Evolutionary conservation across 1,140 invertebrate genomes (phyloP), one percentile per base, ranked within the genome.

Genomic region (Bombus impatiens): DNA sequence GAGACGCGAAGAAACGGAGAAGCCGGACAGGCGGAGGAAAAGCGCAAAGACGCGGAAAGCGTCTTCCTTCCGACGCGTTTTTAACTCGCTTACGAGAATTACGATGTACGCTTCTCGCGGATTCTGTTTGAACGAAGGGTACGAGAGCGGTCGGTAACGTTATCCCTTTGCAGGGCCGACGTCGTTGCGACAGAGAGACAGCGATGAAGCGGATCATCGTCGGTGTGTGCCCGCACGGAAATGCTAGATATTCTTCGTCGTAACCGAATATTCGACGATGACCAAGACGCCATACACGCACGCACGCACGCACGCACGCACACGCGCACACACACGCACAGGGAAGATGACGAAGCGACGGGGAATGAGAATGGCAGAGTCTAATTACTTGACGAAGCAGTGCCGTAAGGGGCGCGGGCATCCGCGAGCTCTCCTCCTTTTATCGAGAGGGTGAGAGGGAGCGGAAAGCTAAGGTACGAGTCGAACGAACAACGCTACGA

Each of bases 351-450:
- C 72, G 47, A 77, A 74, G 81, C 82, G 42, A 42, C 72, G 44
- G 47, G 62, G 74, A 89, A 90, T 78, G 75, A 89, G 86, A 89
- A 89, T 86, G 65, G 75, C 40, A 62, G 84, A 59, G 78, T 90
- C 83, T 78, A 79, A 32, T 90, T 90, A 89, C 89, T 10, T 3
- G 37, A 37, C 68, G 78, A 47, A 68, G 77, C 42, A 15, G 44
- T 59, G 47, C 15, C 44, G 44, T 28, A 70, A 47, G 42, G 42
- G 62, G 44, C 57, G 18, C n/a, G 9, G 53, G n/a, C 40, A 18
- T 35, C 15, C 3, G 32, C 32, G 65, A 35, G 65, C 32, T 15
- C 35, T 37, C 35, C 65, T 67, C 6, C 65, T 35, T n/a, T 35
- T 15, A 67, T 35, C 9, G 57, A 71, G 18, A 53, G 35, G 35